Evolutionary conservation across 1,140 invertebrate genomes (phyloP).

Genomic region (Neuroterus valhalla): DNA sequence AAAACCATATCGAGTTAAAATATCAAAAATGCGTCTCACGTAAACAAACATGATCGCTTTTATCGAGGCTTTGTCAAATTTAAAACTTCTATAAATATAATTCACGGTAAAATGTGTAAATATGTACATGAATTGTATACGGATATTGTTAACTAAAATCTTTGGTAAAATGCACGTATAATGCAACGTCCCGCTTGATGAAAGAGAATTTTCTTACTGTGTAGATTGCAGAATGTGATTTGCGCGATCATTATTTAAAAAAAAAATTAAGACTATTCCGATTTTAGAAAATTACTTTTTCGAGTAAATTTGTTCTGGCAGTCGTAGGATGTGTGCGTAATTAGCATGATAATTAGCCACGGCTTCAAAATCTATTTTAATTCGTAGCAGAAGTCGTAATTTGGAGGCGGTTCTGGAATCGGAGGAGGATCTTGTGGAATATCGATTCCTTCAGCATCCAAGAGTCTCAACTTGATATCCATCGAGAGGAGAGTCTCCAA

Average conservation of each 20-base stretch:
- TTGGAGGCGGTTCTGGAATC: conserved; percentile 90
- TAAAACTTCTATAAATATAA: conserved; percentile 8
- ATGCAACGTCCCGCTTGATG: background rate
- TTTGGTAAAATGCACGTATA: conserved; percentile 34
- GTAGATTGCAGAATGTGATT: conserved; percentile 20
- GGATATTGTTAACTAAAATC: conserved; percentile 2
- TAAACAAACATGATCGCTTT: background rate
- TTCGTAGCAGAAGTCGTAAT: conserved; percentile 90
- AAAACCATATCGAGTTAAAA: conserved; percentile 1
- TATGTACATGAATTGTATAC: conserved; percentile 28
- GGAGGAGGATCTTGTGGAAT: conserved; percentile 94
- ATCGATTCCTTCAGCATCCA: conserved; percentile 95
- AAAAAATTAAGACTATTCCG: background rate
- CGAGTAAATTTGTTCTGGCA: no score
- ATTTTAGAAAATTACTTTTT: no score
- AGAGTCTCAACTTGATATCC: conserved; percentile 95
- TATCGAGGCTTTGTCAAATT: background rate
- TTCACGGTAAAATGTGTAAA: conserved; percentile 2
- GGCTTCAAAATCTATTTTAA: conserved; percentile 65
- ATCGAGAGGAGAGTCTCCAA: conserved; percentile 94
- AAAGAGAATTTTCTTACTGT: conserved; percentile 7
- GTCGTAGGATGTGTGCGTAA: background rate
- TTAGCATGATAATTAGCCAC: background rate
- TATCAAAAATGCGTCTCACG: conserved; percentile 14
- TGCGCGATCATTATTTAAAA: background rate